Percentiles rank a stretch among this genome's conserved stretches.
Evolutionary conservation across 1,140 invertebrate genomes (phyloP).

Genomic region (Berghia stephanieae): DNA sequence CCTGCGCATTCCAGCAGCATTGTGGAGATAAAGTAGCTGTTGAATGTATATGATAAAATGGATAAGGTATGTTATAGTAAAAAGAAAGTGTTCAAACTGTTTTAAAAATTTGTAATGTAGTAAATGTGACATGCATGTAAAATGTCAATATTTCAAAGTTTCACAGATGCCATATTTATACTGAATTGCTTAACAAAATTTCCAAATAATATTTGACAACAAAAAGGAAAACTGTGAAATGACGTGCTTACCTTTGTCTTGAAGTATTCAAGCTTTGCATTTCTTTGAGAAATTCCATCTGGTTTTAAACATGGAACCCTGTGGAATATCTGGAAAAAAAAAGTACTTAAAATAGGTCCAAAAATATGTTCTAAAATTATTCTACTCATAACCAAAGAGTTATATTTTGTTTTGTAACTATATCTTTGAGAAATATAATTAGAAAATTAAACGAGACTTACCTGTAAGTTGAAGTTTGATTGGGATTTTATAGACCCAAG

Average conservation of each 20-base stretch:
- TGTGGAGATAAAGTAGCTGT: constrained; percentile 67
- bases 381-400: no score
- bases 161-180: neutral
- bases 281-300: constrained; percentile 25
- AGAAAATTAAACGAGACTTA: no score
- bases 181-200: constrained; percentile 69
- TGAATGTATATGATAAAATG: constrained; percentile 16
- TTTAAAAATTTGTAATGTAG: neutral
- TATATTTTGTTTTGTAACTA: no score
- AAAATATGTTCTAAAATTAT: no score
- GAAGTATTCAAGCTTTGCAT: constrained; percentile 31
- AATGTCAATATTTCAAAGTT: neutral
- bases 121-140: neutral
- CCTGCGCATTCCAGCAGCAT: constrained; percentile 81
- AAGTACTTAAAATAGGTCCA: no score
- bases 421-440: no score
- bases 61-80: constrained; percentile 4
- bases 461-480: no score
- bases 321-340: constrained; percentile 24
- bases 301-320: constrained; percentile 14
- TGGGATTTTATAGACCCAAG: no score
- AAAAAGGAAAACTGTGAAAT: no score
- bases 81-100: neutral
- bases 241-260: constrained; percentile 41
- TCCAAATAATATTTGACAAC: constrained; percentile 46